phyloP scores from a whole-genome alignment of 1,140 invertebrate species.

The Cydia pomonella region DNA sequence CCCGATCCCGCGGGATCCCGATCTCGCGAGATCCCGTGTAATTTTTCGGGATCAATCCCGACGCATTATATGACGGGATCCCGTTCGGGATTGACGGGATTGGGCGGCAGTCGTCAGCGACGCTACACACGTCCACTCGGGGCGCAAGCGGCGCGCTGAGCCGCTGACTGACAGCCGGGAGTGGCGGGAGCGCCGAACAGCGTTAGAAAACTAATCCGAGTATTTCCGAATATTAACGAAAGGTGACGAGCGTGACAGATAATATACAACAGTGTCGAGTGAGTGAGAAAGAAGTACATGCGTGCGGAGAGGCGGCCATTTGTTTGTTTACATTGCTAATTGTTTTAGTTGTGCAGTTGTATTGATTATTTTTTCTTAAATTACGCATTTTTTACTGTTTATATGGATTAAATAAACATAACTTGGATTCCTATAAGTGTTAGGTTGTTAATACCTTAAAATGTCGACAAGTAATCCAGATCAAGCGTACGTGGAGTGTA shows the following conservation, averaged over 20 bases:
- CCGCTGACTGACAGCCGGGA: slow-evolving; percentile 32
- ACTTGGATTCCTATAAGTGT: too few species aligned
- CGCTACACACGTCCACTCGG: too few species aligned
- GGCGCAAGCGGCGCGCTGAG: slow-evolving; percentile 8
- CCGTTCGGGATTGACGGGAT: slow-evolving; percentile 30
- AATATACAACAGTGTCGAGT: too few species aligned
- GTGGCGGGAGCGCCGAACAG: slow-evolving; percentile 18
- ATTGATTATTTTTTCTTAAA: slow-evolving; percentile 33
- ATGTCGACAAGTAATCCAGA: too few species aligned
- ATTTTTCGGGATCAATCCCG: slow-evolving; percentile 39
- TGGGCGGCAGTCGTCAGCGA: slow-evolving; percentile 3
- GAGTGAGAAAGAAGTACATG: not conserved
- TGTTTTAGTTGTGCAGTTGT: slow-evolving; percentile 34
- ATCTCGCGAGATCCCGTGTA: slow-evolving; percentile 39
- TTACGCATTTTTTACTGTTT: too few species aligned
- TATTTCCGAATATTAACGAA: slow-evolving; percentile 32
- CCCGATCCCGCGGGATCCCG: slow-evolving; percentile 37
- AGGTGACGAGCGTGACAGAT: not conserved
- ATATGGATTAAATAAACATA: too few species aligned
- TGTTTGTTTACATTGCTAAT: slow-evolving; percentile 28
- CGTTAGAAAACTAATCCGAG: slow-evolving; percentile 33
- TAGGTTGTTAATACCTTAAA: too few species aligned
- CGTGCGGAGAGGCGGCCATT: slow-evolving; percentile 24
- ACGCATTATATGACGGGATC: slow-evolving; percentile 37
- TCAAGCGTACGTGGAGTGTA: too few species aligned